phyloP scores from a whole-genome alignment of 2,113 vertebrate genomes.

The Spea bombifrons region DNA sequence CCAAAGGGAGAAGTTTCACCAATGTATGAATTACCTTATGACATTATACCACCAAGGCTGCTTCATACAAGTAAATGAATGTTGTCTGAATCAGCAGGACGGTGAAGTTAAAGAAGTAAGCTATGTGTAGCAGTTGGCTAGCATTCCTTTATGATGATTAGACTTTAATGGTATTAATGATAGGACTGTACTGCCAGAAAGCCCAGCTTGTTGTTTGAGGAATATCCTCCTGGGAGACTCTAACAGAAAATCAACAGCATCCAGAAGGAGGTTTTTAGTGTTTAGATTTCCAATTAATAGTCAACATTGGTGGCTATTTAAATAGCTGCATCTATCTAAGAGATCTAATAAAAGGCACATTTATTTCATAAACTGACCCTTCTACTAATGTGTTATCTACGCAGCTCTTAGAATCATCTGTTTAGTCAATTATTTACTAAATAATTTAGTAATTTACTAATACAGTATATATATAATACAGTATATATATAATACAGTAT shows the following conservation, averaged over 20 bases:
- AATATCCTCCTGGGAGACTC: conserved; percentile 6
- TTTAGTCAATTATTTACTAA: too few species aligned
- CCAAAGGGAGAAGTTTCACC: not conserved
- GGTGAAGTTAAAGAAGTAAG: not conserved
- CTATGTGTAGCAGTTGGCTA: conserved; percentile 2
- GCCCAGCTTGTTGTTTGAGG: not conserved
- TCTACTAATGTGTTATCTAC: not conserved
- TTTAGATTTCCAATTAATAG: conserved; percentile 19
- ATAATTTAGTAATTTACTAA: too few species aligned
- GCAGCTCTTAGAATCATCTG: too few species aligned
- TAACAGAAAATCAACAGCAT: conserved; percentile 2
- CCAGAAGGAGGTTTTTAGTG: not conserved
- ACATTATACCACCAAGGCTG: not conserved
- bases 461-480: too few species aligned
- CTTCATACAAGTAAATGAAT: not conserved
- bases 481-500: too few species aligned
- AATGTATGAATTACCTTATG: too few species aligned
- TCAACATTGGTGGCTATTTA: not conserved
- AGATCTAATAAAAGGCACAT: not conserved
- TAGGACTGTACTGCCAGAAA: conserved; percentile 6
- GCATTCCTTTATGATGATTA: conserved; percentile 7
- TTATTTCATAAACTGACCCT: not conserved
- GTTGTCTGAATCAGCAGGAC: not conserved
- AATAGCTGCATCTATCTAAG: not conserved
- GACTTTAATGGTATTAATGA: conserved; percentile 17